Percentiles rank a stretch among this genome's conserved stretches.
These are phyloP conservation scores for Drosophila sechellia DNA, from an alignment of 1,140 invertebrate species.

Conservation along the genomic window DNA sequence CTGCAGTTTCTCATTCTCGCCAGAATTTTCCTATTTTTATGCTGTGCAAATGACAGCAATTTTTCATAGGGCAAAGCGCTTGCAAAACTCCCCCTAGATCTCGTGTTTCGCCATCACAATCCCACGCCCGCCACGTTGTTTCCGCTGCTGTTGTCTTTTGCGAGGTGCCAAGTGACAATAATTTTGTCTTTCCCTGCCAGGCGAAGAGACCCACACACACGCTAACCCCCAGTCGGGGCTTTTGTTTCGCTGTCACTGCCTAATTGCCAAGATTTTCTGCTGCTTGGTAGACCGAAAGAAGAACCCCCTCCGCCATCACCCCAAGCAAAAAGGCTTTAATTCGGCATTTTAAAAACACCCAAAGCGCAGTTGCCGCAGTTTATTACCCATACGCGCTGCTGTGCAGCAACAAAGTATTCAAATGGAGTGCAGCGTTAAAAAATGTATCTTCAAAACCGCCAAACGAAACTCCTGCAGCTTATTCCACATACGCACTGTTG, in stretches of 20 bases:
- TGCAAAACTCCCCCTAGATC: slow-evolving; percentile 42
- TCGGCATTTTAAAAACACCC: slow-evolving; percentile 27
- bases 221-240: slow-evolving; percentile 27
- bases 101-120: slow-evolving; percentile 5
- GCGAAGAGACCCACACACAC: slow-evolving; percentile 6
- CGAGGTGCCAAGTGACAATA: slow-evolving; percentile 81
- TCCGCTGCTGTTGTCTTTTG: slow-evolving; percentile 45
- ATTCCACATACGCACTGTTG: background rate
- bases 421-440: slow-evolving; percentile 6
- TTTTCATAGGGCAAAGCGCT: slow-evolving; percentile 81
- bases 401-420: slow-evolving; percentile 38
- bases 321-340: slow-evolving; percentile 17
- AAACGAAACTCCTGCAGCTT: background rate
- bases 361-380: slow-evolving; percentile 36
- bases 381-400: slow-evolving; percentile 73
- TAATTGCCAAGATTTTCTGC: slow-evolving; percentile 75
- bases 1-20: background rate
- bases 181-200: slow-evolving; percentile 62
- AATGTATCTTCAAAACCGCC: background rate
- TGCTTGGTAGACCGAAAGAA: slow-evolving; percentile 46
- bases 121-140: slow-evolving; percentile 12
- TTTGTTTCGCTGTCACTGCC: slow-evolving; percentile 73
- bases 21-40: slow-evolving; percentile 76
- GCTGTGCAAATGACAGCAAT: slow-evolving; percentile 83
- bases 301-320: background rate